Evolutionary conservation across 2,113 vertebrate genomes (phyloP).

Genomic region (Oplegnathus fasciatus): DNA sequence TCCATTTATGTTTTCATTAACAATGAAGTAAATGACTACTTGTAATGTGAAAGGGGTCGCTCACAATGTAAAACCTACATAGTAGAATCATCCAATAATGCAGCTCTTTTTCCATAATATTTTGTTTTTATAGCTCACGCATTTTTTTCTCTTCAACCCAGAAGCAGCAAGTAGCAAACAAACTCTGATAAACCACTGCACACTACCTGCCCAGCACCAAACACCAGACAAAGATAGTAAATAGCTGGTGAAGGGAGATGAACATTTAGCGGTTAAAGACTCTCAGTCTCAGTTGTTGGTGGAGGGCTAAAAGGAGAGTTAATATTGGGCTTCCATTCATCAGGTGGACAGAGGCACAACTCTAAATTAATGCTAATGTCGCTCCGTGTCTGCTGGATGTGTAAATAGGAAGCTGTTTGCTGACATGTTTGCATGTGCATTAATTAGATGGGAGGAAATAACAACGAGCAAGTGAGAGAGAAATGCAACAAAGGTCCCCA

Average conservation of each 20-base stretch:
- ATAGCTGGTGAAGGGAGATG: too few relatives aligned
- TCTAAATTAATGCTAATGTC: too few relatives aligned
- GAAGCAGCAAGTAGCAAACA: not conserved
- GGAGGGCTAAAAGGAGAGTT: not conserved
- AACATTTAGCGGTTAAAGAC: not conserved
- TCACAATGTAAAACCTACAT: not conserved
- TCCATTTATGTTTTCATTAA: not conserved
- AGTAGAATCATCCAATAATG: not conserved
- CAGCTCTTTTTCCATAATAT: not conserved
- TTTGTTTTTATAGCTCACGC: not conserved
- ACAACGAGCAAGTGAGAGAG: not conserved
- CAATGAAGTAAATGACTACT: not conserved
- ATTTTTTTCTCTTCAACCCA: not conserved
- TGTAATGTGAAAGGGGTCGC: not conserved
- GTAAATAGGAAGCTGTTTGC: not conserved
- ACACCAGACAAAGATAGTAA: not conserved
- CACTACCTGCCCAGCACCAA: not conserved
- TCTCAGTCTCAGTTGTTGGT: not conserved
- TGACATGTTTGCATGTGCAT: not conserved
- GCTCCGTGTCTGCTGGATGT: too few relatives aligned
- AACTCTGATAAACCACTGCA: not conserved
- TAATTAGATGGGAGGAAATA: not conserved
- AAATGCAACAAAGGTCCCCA: not conserved
- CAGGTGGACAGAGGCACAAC: too few relatives aligned
- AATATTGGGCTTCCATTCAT: too few relatives aligned